These are phyloP conservation scores for Heliconius ismenius DNA, from an alignment of 2,888 invertebrate genomes.

Conservation along the genomic window DNA sequence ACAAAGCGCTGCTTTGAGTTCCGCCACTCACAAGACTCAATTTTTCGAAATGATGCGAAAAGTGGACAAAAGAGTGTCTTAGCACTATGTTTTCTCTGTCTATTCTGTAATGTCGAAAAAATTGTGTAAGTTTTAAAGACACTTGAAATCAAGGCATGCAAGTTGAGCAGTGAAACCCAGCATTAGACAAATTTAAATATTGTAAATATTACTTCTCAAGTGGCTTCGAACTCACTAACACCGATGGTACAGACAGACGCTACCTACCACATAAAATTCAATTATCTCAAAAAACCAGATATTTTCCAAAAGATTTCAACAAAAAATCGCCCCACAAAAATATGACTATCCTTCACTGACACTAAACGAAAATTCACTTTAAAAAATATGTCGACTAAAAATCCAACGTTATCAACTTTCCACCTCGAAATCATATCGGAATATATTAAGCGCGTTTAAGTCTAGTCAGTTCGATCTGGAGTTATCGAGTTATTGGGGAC, in stretches of 20 bases:
- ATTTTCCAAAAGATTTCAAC: not conserved
- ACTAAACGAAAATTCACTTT: not conserved
- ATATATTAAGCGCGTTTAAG: slow-evolving; percentile 40
- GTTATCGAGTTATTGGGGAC: slow-evolving; percentile 41
- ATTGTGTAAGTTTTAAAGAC: too few relatives aligned
- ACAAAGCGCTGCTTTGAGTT: too few relatives aligned
- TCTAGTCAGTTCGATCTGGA: slow-evolving; percentile 42
- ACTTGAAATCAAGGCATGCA: not conserved
- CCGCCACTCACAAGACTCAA: too few relatives aligned
- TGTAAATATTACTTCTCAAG: too few relatives aligned
- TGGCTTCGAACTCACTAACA: too few relatives aligned
- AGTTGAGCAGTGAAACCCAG: not conserved
- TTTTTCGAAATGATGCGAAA: too few relatives aligned
- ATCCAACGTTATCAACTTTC: slow-evolving; percentile 20
- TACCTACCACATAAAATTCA: too few relatives aligned
- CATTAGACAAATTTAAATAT: too few relatives aligned
- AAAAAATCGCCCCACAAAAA: not conserved
- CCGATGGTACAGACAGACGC: too few relatives aligned
- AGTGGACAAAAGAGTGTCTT: too few relatives aligned
- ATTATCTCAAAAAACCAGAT: too few relatives aligned
- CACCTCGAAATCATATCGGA: slow-evolving; percentile 34
- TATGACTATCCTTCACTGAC: not conserved
- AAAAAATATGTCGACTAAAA: slow-evolving; percentile 19
- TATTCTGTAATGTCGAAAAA: not conserved
- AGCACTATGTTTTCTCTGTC: not conserved